Evolutionary conservation across 2,113 vertebrate species (phyloP).

Genomic region (Seriola rivoliana): DNA sequence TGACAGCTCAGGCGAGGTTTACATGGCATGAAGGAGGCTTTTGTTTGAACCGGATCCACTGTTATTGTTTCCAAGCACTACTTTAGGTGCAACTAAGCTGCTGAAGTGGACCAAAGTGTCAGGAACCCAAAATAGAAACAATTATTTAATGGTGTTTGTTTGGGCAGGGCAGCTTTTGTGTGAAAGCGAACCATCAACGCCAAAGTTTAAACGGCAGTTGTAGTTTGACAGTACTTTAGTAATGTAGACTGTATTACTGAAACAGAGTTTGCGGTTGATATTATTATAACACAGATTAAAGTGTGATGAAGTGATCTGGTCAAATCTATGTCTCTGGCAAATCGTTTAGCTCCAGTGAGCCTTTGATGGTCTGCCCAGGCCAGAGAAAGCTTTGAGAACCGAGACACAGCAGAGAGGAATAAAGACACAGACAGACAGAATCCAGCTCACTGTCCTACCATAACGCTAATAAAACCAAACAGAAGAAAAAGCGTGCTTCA

Average conservation of each 20-base stretch:
- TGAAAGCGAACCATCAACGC: conserved; percentile 11
- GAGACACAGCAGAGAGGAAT: conserved; percentile 61
- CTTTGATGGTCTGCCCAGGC: conserved; percentile 57
- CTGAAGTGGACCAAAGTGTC: conserved; percentile 60
- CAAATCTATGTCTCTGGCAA: conserved; percentile 58
- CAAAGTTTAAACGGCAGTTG: conserved; percentile 25
- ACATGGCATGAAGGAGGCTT: conserved; percentile 69
- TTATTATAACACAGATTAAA: conserved; percentile 56
- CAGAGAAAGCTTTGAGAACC: conserved; percentile 44
- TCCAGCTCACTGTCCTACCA: conserved; percentile 52
- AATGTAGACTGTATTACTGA: conserved; percentile 39
- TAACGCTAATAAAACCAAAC: conserved; percentile 54
- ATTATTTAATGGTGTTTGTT: conserved; percentile 67
- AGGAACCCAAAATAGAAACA: conserved; percentile 52
- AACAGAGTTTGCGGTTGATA: conserved; percentile 45
- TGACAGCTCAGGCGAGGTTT: conserved; percentile 50
- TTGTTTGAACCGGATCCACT: conserved; percentile 71
- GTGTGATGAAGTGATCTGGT: conserved; percentile 60
- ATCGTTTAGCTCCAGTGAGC: conserved; percentile 54
- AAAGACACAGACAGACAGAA: conserved; percentile 62
- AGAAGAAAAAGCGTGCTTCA: conserved; percentile 56
- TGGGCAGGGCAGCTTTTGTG: conserved; percentile 31
- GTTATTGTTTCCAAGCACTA: conserved; percentile 76
- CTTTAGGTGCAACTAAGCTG: conserved; percentile 54
- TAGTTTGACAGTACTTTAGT: conserved; percentile 24